Evolutionary conservation across 2,113 vertebrate genomes (phyloP), one percentile per base, ranked within the genome.

Genomic region (Rallus limicola): DNA sequence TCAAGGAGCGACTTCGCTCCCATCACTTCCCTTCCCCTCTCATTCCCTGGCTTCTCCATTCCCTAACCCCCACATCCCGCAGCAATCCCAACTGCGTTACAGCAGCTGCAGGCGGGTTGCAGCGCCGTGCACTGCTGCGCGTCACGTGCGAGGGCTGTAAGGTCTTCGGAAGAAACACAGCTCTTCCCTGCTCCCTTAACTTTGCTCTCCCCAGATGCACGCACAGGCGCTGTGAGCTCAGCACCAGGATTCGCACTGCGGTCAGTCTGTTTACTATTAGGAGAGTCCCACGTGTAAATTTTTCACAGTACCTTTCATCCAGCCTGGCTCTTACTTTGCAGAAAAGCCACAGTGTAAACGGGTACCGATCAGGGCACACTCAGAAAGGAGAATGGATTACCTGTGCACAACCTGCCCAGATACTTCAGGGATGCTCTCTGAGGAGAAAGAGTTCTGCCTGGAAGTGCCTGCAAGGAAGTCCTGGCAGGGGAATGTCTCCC

Each of bases 231-330:
- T 85, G 90, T 59, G 48, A 85, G 62, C 72, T 69, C 94, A 72
- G 87, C 90, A 36, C 86, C 87, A 95, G 90, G 85, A 94, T 83
- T 90, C 69, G 2, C 90, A 95, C 92, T 63, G 82, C 3, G 1
- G 31, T 38, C 2, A 1, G 90, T 96, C 94, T 96, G 95, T 91
- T 96, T 96, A 95, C 96, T 88, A 96, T 96, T 97, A 96, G 82
- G 82, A 53, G 92, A 77, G 82, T 96, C 93, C 95, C 96, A 88
- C 9, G 71, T 88, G 92, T 72, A 80, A 92, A 95, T 97, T 94
- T 97, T 95, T 97, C 96, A 96, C 74, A 36, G 25, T 91, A 92
- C 88, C 91, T 96, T 94, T 96, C 93, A 93, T 96, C 96, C 80
- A 70, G 71, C 79, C 95, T 87, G 91, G 94, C 90, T 96, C 84